phyloP scores from a whole-genome alignment of 1,140 invertebrate genomes.

The Coenobita brevimanus region DNA sequence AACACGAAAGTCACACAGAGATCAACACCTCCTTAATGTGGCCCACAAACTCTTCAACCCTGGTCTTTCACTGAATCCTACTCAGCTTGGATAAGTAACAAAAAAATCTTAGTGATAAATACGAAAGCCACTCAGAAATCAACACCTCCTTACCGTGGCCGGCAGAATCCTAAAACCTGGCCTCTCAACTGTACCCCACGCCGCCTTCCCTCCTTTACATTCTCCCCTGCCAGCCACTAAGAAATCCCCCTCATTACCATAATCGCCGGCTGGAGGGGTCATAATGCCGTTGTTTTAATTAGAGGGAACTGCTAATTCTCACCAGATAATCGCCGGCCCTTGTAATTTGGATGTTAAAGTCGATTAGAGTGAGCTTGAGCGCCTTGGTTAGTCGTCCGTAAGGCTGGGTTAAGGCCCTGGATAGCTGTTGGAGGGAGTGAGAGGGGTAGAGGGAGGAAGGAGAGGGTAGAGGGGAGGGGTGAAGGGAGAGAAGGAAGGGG shows the following conservation, averaged over 20 bases:
- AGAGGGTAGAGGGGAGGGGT: background rate
- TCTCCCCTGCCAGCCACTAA: background rate
- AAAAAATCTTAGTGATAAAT: background rate
- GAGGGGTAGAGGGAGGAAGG: background rate
- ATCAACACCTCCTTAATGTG: no score
- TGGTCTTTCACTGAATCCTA: no score
- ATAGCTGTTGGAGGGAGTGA: no score
- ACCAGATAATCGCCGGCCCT: conserved; percentile 34
- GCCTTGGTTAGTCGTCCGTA: background rate
- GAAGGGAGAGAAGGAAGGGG: no score
- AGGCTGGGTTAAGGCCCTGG: background rate
- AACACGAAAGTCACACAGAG: no score
- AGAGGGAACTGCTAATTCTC: conserved; percentile 52
- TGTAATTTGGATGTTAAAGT: conserved; percentile 53
- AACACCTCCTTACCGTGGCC: background rate
- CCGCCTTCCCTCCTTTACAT: background rate
- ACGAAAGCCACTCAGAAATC: background rate
- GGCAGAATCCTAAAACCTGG: no score
- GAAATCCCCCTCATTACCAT: conserved; percentile 51
- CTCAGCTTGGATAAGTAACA: no score
- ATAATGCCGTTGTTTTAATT: conserved; percentile 62
- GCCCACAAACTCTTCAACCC: no score
- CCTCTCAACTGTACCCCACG: no score
- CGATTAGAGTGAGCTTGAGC: background rate
- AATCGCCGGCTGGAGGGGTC: conserved; percentile 43